Percentiles rank a stretch among this genome's conserved stretches.
Conservation (phyloP, 2,797 vertebrate genomes). For the Cuculus canorus region DNA sequence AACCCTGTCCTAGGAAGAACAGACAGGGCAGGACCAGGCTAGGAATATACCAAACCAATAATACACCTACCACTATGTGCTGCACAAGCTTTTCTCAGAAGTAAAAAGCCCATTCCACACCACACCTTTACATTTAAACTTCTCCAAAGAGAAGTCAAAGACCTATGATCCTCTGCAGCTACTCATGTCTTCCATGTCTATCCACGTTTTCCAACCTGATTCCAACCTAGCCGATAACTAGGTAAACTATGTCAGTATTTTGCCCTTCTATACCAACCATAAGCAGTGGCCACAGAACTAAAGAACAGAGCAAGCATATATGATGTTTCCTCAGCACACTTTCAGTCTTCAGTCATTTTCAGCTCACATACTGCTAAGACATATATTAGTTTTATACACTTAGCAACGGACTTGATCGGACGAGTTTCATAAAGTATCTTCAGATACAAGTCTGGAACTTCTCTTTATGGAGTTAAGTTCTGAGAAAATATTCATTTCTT, state of each 20-base stretch:
- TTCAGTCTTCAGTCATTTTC: neutral
- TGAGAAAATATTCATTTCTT: neutral
- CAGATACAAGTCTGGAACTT: neutral
- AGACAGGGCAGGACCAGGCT: neutral
- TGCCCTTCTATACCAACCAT: neutral
- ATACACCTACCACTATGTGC: neutral
- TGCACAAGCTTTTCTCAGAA: neutral
- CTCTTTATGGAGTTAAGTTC: neutral
- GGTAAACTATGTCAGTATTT: neutral
- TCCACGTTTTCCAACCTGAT: neutral
- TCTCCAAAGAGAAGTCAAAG: neutral
- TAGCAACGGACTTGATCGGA: neutral
- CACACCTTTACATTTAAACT: neutral
- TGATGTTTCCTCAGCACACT: neutral
- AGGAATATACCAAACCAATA: neutral
- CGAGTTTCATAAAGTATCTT: neutral
- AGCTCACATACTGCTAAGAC: neutral
- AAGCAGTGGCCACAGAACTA: neutral
- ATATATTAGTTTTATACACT: too few relatives aligned
- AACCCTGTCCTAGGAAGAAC: neutral
- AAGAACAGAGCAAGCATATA: neutral
- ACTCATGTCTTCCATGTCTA: neutral
- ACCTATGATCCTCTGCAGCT: neutral
- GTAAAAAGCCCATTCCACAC: neutral
- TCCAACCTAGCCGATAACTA: fast-evolving